These are phyloP conservation scores for Meteorus colon DNA, from an alignment of 2,888 invertebrate species.

Conservation along the genomic window DNA sequence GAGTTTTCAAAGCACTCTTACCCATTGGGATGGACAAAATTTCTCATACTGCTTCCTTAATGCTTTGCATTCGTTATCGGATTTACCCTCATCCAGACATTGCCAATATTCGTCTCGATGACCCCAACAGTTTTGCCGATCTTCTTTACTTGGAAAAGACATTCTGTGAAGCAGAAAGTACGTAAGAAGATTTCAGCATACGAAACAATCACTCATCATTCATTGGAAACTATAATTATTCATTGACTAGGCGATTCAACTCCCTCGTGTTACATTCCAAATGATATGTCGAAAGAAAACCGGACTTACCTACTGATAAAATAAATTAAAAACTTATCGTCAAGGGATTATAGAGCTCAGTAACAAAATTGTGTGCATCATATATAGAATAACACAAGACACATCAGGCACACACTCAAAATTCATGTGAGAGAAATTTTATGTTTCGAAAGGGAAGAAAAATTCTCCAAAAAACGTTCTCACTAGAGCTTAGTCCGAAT, in stretches of 20 bases:
- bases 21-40: slow-evolving; percentile 90
- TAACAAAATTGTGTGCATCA: slow-evolving; percentile 30
- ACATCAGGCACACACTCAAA: background rate
- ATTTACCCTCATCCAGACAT: slow-evolving; percentile 84
- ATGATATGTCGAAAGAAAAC: slow-evolving; percentile 4
- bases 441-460: background rate
- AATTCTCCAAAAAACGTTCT: slow-evolving; percentile 34
- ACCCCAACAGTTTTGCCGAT: slow-evolving; percentile 88
- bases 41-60: slow-evolving; percentile 84
- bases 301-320: slow-evolving; percentile 46
- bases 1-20: slow-evolving; percentile 63
- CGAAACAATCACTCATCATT: background rate
- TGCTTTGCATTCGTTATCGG: slow-evolving; percentile 81
- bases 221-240: background rate
- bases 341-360: background rate
- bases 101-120: slow-evolving; percentile 92
- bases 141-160: slow-evolving; percentile 88
- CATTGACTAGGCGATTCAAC: background rate
- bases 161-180: slow-evolving; percentile 70
- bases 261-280: background rate
- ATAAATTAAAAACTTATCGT: background rate
- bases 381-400: background rate
- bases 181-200: background rate
- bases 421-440: background rate
- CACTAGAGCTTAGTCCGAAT: background rate